Percentiles rank a stretch among this genome's conserved stretches.
Evolutionary conservation across 2,888 invertebrate genomes (phyloP).

Genomic region (Calameuta filiformis): DNA sequence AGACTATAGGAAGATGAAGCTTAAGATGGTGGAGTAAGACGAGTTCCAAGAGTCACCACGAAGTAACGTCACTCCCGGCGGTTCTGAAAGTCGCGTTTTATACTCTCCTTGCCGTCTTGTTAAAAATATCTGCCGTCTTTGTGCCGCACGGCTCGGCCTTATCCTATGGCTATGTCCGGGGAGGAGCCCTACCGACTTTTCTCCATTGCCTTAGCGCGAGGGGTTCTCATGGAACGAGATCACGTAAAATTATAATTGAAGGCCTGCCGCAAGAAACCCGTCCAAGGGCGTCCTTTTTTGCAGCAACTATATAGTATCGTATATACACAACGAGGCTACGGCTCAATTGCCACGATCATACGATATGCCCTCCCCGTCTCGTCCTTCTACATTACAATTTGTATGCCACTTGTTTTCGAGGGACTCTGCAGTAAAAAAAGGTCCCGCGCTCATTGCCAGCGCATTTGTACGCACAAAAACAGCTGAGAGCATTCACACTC

Average conservation of each 20-base stretch:
- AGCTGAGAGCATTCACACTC: background rate
- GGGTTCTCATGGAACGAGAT: slow-evolving; percentile 19
- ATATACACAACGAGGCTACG: background rate
- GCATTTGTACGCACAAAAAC: background rate
- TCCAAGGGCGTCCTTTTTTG: background rate
- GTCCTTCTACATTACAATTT: background rate
- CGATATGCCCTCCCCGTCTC: background rate
- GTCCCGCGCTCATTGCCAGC: background rate
- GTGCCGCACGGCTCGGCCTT: slow-evolving; percentile 10
- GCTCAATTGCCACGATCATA: background rate
- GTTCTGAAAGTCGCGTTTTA: slow-evolving; percentile 37
- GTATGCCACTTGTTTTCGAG: background rate
- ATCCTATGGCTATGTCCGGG: slow-evolving; percentile 17
- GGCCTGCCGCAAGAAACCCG: slow-evolving; percentile 2
- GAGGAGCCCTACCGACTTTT: slow-evolving; percentile 14
- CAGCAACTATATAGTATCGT: background rate
- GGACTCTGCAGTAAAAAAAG: background rate
- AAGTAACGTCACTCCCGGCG: slow-evolving; percentile 29
- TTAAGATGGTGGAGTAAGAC: slow-evolving; percentile 22
- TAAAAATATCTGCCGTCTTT: slow-evolving; percentile 39
- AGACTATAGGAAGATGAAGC: slow-evolving; percentile 20
- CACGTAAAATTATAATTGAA: slow-evolving; percentile 14
- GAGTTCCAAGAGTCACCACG: slow-evolving; percentile 27
- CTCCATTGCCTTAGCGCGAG: slow-evolving; percentile 4
- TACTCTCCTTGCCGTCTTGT: slow-evolving; percentile 34